A percentile compares a stretch with the other conserved stretches of the same genome.
Evolutionary conservation across 2,797 vertebrate species (phyloP).

Genomic region (Acanthornis magna): DNA sequence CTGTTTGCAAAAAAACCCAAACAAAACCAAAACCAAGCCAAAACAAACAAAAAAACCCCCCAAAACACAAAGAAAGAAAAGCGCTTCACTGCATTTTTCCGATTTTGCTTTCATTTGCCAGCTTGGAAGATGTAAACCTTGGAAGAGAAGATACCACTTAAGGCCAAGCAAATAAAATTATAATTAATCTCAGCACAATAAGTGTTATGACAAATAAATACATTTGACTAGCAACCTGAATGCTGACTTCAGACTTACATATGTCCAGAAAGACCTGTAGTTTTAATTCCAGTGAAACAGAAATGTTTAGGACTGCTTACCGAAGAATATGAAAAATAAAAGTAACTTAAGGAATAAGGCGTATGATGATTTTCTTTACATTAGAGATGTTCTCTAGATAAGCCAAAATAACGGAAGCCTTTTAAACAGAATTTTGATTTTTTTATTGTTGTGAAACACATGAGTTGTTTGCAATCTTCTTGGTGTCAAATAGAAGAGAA

Average conservation of each 20-base stretch:
- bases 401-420: neutral
- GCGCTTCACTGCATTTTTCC: accelerated
- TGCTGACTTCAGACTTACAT: neutral
- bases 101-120: neutral
- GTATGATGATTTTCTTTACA: neutral
- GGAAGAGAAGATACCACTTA: neutral
- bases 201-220: neutral
- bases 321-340: neutral
- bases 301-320: neutral
- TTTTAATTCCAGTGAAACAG: neutral
- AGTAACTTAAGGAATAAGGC: neutral
- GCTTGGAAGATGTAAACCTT: neutral
- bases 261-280: neutral
- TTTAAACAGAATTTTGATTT: neutral
- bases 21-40: neutral
- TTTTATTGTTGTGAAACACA: neutral
- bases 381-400: neutral
- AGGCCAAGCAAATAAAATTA: neutral
- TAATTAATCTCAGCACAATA: neutral
- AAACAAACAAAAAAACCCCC: neutral
- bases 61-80: neutral
- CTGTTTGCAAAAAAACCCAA: neutral
- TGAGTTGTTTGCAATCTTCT: neutral
- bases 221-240: neutral
- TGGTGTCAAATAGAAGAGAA: neutral